Evolutionary conservation across 2,113 vertebrate species (phyloP).

Genomic region (Pluvialis apricaria): DNA sequence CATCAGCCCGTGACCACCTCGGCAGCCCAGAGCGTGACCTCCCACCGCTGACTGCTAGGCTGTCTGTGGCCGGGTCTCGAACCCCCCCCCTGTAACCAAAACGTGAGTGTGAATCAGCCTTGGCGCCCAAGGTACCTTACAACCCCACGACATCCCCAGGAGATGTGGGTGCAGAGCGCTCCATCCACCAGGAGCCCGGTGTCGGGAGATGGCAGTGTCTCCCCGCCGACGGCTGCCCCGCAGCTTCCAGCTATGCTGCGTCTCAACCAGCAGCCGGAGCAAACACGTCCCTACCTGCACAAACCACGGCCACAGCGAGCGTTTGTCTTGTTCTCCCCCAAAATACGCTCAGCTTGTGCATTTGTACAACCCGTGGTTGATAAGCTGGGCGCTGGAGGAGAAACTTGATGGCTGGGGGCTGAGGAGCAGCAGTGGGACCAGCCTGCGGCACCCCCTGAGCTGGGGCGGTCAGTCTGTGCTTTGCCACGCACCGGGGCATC

Average conservation of each 20-base stretch:
- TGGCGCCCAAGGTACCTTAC: fast-evolving
- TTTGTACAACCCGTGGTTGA: background rate
- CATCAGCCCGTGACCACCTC: fast-evolving
- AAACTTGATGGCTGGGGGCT: background rate
- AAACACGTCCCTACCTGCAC: fast-evolving
- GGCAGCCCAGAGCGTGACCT: fast-evolving
- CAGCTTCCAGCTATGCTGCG: background rate
- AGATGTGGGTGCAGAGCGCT: background rate
- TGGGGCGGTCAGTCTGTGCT: background rate
- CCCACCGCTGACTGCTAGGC: background rate
- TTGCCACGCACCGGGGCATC: fast-evolving
- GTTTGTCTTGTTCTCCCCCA: fast-evolving
- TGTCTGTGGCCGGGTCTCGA: background rate
- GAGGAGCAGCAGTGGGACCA: background rate
- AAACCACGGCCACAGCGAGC: fast-evolving
- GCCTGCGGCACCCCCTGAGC: background rate
- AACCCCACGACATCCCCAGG: background rate
- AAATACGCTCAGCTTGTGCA: fast-evolving
- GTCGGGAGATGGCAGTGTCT: constrained; percentile 66
- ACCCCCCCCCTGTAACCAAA: background rate
- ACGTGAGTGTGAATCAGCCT: fast-evolving
- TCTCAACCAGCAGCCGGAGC: background rate
- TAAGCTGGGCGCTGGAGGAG: background rate
- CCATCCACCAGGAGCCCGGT: background rate
- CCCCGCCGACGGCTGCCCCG: background rate